Percentiles rank a stretch among this genome's conserved stretches.
Conservation (phyloP, 2,888 invertebrate genomes). For the Meganola albula region DNA sequence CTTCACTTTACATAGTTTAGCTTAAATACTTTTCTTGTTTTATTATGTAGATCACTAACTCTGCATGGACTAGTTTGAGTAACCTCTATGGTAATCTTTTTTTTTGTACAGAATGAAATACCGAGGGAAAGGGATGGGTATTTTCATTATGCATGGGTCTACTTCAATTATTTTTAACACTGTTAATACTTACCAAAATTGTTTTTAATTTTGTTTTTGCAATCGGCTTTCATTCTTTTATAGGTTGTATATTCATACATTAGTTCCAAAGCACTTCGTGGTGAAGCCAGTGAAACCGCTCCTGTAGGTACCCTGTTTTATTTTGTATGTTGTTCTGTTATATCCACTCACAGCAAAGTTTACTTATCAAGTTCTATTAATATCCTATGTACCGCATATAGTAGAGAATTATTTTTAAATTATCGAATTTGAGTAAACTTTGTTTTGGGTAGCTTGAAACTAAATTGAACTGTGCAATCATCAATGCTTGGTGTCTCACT, state of each 20-base stretch:
- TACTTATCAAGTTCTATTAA: too few relatives aligned
- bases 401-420: too few relatives aligned
- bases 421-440: too few relatives aligned
- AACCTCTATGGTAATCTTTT: too few relatives aligned
- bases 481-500: slow-evolving; percentile 27
- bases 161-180: slow-evolving; percentile 8
- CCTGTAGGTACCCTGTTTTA: slow-evolving; percentile 82
- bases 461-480: too few relatives aligned
- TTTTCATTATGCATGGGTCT: slow-evolving; percentile 35
- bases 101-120: slow-evolving; percentile 14
- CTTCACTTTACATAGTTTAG: too few relatives aligned
- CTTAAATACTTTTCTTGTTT: too few relatives aligned
- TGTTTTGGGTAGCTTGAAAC: too few relatives aligned
- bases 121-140: slow-evolving; percentile 19
- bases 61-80: too few relatives aligned
- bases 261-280: slow-evolving; percentile 62
- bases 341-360: too few relatives aligned
- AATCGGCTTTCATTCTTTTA: slow-evolving; percentile 78
- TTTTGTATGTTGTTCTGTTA: slow-evolving; percentile 45
- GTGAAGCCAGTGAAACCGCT: slow-evolving; percentile 78
- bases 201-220: slow-evolving; percentile 63
- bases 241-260: slow-evolving; percentile 80
- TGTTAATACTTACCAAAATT: slow-evolving; percentile 24
- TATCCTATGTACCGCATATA: too few relatives aligned
- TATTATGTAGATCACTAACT: too few relatives aligned